These are phyloP conservation scores for Phengaris arion DNA, from an alignment of 2,888 invertebrate species.

Conservation along the genomic window DNA sequence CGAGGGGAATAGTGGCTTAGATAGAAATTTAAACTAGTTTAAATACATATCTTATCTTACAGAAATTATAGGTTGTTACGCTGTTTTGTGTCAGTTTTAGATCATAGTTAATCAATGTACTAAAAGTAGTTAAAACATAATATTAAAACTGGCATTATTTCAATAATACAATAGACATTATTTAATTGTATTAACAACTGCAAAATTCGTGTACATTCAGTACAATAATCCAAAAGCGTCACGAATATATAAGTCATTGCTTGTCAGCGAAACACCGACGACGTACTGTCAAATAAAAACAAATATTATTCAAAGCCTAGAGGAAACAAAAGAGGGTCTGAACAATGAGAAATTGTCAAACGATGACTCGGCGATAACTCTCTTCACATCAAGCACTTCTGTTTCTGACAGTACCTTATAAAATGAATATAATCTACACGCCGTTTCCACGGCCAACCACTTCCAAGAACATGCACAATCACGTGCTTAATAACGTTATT, in stretches of 20 bases:
- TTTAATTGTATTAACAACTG: not conserved
- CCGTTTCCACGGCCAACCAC: conserved; percentile 38
- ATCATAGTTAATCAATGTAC: too few relatives aligned
- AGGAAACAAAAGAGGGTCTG: conserved; percentile 21
- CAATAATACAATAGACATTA: not conserved
- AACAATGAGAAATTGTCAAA: conserved; percentile 26
- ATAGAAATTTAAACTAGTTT: not conserved
- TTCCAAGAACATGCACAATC: conserved; percentile 45
- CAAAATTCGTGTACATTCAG: not conserved
- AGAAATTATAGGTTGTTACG: too few relatives aligned
- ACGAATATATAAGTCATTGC: not conserved
- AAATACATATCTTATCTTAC: too few relatives aligned
- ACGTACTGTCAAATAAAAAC: conserved; percentile 25
- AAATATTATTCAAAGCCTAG: conserved; percentile 11
- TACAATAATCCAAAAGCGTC: not conserved
- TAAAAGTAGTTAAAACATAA: too few relatives aligned
- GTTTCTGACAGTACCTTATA: conserved; percentile 26
- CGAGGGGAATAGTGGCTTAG: not conserved
- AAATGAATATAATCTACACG: conserved; percentile 31
- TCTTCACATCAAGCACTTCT: conserved; percentile 9
- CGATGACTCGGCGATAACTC: conserved; percentile 17
- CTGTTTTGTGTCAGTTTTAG: too few relatives aligned
- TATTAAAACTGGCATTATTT: too few relatives aligned
- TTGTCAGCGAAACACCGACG: conserved; percentile 10
- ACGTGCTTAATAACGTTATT: conserved; percentile 43